Base-by-base conservation (phyloP, 2,113 vertebrate species). In the Halichoeres trimaculatus region DNA sequence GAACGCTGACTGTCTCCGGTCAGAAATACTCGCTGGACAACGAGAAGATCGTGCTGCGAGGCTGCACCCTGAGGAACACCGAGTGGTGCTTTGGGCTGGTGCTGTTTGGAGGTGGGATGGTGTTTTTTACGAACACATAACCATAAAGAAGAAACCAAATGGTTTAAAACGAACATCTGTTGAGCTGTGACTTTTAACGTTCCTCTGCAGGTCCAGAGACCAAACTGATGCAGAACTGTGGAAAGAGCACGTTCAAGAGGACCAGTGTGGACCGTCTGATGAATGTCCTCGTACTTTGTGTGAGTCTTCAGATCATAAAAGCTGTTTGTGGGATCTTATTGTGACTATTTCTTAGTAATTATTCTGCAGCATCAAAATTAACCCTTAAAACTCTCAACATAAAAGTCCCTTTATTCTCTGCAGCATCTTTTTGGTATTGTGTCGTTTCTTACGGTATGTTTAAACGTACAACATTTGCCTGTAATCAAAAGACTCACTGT, bases 31-130 rank as follows among this genome's bases (percentile, higher is more conserved):
- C 94, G 0, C 91, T 99, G 85, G 94, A 98, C 91, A 95, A 96
- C 7, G 96, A 98, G 72, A 96, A 94, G 85, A 93, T 99, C 79
- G 85, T 99, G 70, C 93, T 99, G 79, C 88, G 98, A 7, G 98
- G 98, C 74, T 99, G 98, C 86, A 94, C 95, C 0, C 93, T 99
- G 72, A 94, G 96, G 86, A 99, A 99, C 91, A 99, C 98, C 0
- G 95, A 96, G 0, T 99, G 98, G 97, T 99, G 97, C 88, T 99
- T 94, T 4, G 98, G 98, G 7, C 89, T 99, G 0, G 97, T 99
- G 78, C 91, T 99, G 83, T 99, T 97, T 48, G 96, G 95, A 48
- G 98, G 98, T 98, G 84, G 0, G 94, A 24, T 7, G 5, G 0
- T 0, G 9, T 10, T 6, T 30, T 23, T 16, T 4, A 5, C 1